Percentiles rank a stretch among this genome's conserved stretches.
These are phyloP conservation scores for Agrotis clavis DNA, from an alignment of 2,888 invertebrate genomes.

Conservation along the genomic window DNA sequence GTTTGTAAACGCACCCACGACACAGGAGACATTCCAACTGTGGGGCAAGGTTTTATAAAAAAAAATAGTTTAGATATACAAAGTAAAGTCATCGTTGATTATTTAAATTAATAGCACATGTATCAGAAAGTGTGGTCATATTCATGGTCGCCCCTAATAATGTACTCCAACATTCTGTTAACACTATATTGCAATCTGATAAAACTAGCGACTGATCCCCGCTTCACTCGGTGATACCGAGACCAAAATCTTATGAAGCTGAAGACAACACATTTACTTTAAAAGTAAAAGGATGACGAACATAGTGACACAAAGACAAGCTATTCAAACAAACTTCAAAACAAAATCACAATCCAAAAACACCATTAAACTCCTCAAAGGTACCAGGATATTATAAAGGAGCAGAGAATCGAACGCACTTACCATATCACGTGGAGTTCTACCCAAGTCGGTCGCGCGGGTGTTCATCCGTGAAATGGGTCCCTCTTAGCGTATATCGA, in stretches of 20 bases:
- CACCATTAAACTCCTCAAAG: slow-evolving; percentile 19
- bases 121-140: no score
- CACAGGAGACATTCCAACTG: no score
- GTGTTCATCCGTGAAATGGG: slow-evolving; percentile 76
- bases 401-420: slow-evolving; percentile 54
- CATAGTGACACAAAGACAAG: no score
- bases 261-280: not conserved
- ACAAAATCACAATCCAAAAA: not conserved
- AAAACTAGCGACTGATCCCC: not conserved
- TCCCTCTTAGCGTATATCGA: slow-evolving; percentile 74
- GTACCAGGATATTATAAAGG: slow-evolving; percentile 53
- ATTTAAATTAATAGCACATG: not conserved
- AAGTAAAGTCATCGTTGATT: not conserved
- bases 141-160: no score
- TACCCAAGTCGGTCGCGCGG: slow-evolving; percentile 65
- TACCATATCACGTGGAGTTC: slow-evolving; percentile 64
- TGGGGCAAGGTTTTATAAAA: no score
- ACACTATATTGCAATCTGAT: not conserved
- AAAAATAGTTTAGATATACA: no score
- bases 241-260: no score
- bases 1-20: no score
- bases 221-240: no score
- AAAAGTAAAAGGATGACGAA: no score
- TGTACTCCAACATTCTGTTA: not conserved
- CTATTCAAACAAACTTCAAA: not conserved